Conservation (phyloP, 2,113 vertebrate genomes). For the Hydrochoerus hydrochaeris region DNA sequence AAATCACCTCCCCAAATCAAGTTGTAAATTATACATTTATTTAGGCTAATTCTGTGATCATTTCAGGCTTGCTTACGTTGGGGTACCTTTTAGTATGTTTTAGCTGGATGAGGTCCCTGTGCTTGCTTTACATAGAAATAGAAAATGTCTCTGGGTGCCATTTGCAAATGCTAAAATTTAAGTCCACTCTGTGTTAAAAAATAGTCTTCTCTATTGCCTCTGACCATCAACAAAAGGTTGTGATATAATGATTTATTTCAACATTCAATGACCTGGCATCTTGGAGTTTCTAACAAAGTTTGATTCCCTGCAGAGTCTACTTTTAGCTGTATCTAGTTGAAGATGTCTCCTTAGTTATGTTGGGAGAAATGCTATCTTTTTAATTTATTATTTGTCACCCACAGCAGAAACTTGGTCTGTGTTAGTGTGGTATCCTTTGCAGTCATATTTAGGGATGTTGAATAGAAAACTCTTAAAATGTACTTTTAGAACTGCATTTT, state of each 20-base stretch:
- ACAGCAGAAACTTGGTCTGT: conserved; percentile 24
- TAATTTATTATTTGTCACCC: neutral
- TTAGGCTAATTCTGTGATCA: conserved; percentile 85
- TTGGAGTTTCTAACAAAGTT: conserved; percentile 36
- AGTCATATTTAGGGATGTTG: conserved; percentile 53
- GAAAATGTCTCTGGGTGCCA: conserved; percentile 65
- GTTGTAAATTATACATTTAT: conserved; percentile 84
- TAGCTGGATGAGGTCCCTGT: conserved; percentile 43
- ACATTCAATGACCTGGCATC: neutral
- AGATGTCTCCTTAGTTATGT: neutral
- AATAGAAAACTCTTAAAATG: conserved; percentile 58
- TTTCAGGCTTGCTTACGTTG: conserved; percentile 75
- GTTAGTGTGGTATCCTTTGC: conserved; percentile 50
- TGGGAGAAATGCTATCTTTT: conserved; percentile 35
- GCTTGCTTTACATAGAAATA: conserved; percentile 54
- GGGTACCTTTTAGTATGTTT: conserved; percentile 70
- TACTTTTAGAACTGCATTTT: conserved; percentile 76
- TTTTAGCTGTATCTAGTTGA: neutral
- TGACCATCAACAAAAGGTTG: neutral
- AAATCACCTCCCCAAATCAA: conserved; percentile 85
- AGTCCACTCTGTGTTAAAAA: conserved; percentile 34
- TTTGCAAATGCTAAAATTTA: conserved; percentile 57
- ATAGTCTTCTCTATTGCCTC: neutral
- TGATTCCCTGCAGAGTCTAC: neutral
- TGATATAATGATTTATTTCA: neutral